phyloP scores from a whole-genome alignment of 2,888 invertebrate species.

The Xylota sylvarum region DNA sequence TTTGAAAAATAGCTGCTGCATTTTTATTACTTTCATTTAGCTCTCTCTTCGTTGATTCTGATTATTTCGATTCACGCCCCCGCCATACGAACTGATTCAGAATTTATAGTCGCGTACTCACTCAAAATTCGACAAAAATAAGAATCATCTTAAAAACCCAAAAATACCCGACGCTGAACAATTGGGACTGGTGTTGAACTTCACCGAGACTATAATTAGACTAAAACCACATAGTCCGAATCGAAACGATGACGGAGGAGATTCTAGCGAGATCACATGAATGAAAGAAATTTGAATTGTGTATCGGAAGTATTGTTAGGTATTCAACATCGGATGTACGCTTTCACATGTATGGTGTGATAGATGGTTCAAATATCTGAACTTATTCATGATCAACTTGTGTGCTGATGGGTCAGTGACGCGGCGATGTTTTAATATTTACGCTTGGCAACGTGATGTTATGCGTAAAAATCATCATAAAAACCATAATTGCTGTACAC shows the following conservation, averaged over 20 bases:
- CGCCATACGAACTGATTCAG: slow-evolving; percentile 4
- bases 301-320: slow-evolving; percentile 9
- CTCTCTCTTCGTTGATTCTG: background rate
- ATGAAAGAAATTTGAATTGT: slow-evolving; percentile 19
- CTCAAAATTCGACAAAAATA: slow-evolving; percentile 31
- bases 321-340: background rate
- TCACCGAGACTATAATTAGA: slow-evolving; percentile 13
- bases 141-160: slow-evolving; percentile 18
- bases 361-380: slow-evolving; percentile 5
- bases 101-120: slow-evolving; percentile 31
- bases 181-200: slow-evolving; percentile 18
- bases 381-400: background rate
- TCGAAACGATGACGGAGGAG: slow-evolving; percentile 11
- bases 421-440: slow-evolving; percentile 7
- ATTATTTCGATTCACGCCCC: slow-evolving; percentile 30
- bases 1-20: slow-evolving; percentile 24
- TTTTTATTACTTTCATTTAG: slow-evolving; percentile 21
- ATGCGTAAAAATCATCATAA: slow-evolving; percentile 13
- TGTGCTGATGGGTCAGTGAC: background rate
- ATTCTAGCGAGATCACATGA: slow-evolving; percentile 16
- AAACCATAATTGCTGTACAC: slow-evolving; percentile 2
- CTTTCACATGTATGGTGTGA: background rate
- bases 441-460: background rate
- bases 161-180: slow-evolving; percentile 28
- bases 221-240: background rate